Conservation (phyloP, 2,113 vertebrate genomes). For the Pipa parva region DNA sequence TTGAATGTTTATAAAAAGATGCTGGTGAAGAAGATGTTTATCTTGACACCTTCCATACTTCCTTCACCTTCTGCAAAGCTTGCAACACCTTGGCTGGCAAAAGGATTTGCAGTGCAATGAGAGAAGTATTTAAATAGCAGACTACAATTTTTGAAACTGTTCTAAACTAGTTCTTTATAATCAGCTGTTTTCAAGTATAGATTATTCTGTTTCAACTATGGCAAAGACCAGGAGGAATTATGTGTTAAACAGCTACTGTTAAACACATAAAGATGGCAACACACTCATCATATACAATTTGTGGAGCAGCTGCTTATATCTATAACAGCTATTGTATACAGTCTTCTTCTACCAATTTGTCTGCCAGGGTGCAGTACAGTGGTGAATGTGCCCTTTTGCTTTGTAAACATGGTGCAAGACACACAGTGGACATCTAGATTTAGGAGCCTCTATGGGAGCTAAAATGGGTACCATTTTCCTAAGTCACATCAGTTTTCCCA, state of each 20-base stretch:
- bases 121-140: background rate
- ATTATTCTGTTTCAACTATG: background rate
- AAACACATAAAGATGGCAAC: background rate
- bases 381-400: no score
- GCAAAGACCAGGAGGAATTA: background rate
- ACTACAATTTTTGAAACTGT: background rate
- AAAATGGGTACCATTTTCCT: no score
- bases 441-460: no score
- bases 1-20: conserved; percentile 22
- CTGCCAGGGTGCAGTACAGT: no score
- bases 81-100: conserved; percentile 21
- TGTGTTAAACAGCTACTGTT: background rate
- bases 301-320: no score
- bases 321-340: no score
- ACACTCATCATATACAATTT: no score
- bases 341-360: no score
- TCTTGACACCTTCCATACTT: conserved; percentile 36
- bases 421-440: no score
- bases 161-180: background rate
- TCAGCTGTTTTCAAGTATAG: background rate
- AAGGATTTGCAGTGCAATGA: background rate
- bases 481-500: no score
- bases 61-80: conserved; percentile 33
- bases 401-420: no score
- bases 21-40: conserved; percentile 34